phyloP scores from a whole-genome alignment of 2,888 invertebrate genomes.

The Frankliniella intonsa region DNA sequence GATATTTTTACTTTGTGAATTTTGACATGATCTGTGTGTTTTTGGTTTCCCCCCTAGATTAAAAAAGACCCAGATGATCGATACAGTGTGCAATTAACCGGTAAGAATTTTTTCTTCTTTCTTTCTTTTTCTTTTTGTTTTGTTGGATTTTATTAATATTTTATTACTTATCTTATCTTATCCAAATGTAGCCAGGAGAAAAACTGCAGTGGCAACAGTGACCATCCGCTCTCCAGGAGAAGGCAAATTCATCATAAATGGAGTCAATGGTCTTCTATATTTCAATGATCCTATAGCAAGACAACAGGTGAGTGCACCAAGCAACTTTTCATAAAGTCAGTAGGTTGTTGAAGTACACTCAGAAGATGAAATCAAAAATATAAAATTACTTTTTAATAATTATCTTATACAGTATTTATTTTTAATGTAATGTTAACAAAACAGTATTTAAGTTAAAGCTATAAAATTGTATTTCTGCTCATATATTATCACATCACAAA shows the following conservation, averaged over 20 bases:
- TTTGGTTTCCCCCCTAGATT: constrained; percentile 47
- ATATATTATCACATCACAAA: no score
- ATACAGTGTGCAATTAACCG: constrained; percentile 66
- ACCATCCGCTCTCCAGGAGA: constrained; percentile 76
- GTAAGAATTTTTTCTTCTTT: constrained; percentile 44
- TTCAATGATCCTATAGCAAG: constrained; percentile 66
- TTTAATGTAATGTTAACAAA: neutral
- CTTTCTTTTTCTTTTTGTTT: constrained; percentile 30
- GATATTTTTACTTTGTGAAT: neutral
- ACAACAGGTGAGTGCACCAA: constrained; percentile 62
- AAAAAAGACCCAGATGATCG: constrained; percentile 65
- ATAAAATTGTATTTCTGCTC: no score
- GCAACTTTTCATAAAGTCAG: neutral
- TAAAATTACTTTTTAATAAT: neutral
- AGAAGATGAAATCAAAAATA: neutral
- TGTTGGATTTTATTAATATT: neutral
- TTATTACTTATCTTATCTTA: constrained; percentile 20
- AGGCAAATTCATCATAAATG: constrained; percentile 78
- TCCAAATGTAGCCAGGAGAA: constrained; percentile 53
- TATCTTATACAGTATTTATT: neutral
- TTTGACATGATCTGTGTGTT: constrained; percentile 22
- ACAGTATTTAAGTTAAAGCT: no score
- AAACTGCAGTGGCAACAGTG: constrained; percentile 69
- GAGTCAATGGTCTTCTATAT: constrained; percentile 69
- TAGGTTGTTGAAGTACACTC: neutral